These are phyloP conservation scores for Rhinatrema bivittatum DNA, from an alignment of 2,797 vertebrate genomes.

Conservation along the genomic window DNA sequence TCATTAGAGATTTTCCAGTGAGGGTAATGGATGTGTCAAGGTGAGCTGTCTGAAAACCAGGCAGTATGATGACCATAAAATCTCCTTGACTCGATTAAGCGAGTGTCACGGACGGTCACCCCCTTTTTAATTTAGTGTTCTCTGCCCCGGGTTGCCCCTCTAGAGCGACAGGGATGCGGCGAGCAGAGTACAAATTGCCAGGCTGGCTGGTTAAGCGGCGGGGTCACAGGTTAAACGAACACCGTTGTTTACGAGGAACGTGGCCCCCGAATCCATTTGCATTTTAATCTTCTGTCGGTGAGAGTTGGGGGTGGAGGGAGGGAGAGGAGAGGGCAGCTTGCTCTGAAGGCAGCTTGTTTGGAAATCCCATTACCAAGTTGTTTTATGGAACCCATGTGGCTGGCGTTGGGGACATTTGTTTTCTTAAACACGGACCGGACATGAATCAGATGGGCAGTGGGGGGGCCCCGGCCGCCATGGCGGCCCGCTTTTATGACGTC, in stretches of 20 bases:
- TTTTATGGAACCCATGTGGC: constrained; percentile 96
- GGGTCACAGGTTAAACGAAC: constrained; percentile 98
- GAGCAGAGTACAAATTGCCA: constrained; percentile 89
- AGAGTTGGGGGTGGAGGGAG: no score
- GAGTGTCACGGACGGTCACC: constrained; percentile 68
- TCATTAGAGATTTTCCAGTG: no score
- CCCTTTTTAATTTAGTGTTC: constrained; percentile 59
- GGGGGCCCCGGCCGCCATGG: no score
- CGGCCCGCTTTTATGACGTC: no score
- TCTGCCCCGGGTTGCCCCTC: constrained; percentile 42
- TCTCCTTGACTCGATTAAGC: constrained; percentile 73
- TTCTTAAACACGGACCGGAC: constrained; percentile 99
- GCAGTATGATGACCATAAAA: constrained; percentile 57
- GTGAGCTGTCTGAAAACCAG: no score
- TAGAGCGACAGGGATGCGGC: constrained; percentile 42
- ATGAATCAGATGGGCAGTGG: constrained; percentile 80
- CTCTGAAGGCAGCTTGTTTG: constrained; percentile 93
- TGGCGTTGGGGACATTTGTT: constrained; percentile 97
- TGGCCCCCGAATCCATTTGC: constrained; percentile 95
- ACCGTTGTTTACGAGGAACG: constrained; percentile 98
- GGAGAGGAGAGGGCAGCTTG: constrained; percentile 52
- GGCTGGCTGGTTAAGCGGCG: constrained; percentile 95
- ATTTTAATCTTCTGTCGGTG: constrained; percentile 94
- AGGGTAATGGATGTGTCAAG: no score
- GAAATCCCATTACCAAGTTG: constrained; percentile 99